Conservation (phyloP, 1,140 invertebrate genomes). For the Caenorhabditis tropicalis region DNA sequence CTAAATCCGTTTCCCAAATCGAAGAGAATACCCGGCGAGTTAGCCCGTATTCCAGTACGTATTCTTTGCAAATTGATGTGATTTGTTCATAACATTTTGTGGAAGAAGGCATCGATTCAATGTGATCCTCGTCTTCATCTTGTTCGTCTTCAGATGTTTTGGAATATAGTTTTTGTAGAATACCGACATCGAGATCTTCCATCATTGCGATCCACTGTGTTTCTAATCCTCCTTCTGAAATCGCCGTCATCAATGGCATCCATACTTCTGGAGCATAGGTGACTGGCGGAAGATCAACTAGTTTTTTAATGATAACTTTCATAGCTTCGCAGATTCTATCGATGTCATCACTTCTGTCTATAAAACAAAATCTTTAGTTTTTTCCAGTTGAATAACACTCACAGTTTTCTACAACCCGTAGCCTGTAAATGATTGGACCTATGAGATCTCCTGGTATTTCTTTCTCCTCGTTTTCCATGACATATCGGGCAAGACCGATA, state of each 20-base stretch:
- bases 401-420: constrained; percentile 25
- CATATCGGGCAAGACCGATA: background rate
- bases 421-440: background rate
- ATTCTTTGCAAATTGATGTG: constrained; percentile 6
- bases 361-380: background rate
- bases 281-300: background rate
- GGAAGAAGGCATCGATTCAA: background rate
- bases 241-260: background rate
- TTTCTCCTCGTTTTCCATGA: background rate
- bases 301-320: background rate
- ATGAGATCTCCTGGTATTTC: background rate
- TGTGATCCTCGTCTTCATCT: background rate
- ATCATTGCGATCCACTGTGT: background rate
- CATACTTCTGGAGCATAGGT: constrained; percentile 2
- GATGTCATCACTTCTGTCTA: background rate
- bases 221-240: background rate
- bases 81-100: background rate
- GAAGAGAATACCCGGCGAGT: background rate
- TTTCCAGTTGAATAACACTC: background rate
- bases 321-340: constrained; percentile 7
- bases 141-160: background rate
- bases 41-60: background rate
- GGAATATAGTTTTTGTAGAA: background rate
- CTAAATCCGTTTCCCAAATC: background rate
- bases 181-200: background rate